A percentile compares a stretch with the other conserved stretches of the same genome.
phyloP scores from a whole-genome alignment of 2,797 vertebrate genomes.

The Enteromius thamalakanensis region DNA sequence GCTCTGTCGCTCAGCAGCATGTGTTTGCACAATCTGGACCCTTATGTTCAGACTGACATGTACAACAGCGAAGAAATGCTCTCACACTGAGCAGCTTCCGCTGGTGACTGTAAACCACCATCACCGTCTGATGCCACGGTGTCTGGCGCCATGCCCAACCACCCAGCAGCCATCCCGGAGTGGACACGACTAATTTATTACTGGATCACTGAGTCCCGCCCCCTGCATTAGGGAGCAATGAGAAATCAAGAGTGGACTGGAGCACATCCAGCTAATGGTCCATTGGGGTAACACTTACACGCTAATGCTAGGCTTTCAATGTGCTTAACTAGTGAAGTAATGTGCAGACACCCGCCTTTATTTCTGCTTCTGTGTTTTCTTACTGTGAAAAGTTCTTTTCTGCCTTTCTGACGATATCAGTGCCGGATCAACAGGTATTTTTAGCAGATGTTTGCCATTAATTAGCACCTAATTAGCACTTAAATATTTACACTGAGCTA shows the following conservation, averaged over 20 bases:
- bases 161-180: constrained; percentile 45
- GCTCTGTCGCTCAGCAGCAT: constrained; percentile 35
- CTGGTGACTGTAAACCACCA: constrained; percentile 33
- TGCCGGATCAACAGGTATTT: constrained; percentile 10
- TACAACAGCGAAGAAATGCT: constrained; percentile 44
- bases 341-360: constrained; percentile 6
- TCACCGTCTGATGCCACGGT: constrained; percentile 44
- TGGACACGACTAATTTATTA: constrained; percentile 65
- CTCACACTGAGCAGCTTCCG: constrained; percentile 40
- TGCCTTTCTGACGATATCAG: not conserved
- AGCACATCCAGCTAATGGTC: constrained; percentile 59
- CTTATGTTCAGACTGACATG: constrained; percentile 49
- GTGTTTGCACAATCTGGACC: constrained; percentile 47
- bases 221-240: constrained; percentile 65
- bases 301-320: constrained; percentile 18
- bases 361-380: constrained; percentile 3
- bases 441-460: constrained; percentile 33
- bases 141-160: constrained; percentile 39
- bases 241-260: constrained; percentile 66
- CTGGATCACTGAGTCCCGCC: constrained; percentile 69
- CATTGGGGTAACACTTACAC: constrained; percentile 27
- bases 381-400: not conserved
- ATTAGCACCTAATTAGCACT: constrained; percentile 33
- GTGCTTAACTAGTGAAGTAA: constrained; percentile 19
- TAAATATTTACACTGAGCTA: constrained; percentile 22